These are phyloP conservation scores for Anser cygnoides DNA, from an alignment of 2,113 vertebrate species.

Conservation along the genomic window DNA sequence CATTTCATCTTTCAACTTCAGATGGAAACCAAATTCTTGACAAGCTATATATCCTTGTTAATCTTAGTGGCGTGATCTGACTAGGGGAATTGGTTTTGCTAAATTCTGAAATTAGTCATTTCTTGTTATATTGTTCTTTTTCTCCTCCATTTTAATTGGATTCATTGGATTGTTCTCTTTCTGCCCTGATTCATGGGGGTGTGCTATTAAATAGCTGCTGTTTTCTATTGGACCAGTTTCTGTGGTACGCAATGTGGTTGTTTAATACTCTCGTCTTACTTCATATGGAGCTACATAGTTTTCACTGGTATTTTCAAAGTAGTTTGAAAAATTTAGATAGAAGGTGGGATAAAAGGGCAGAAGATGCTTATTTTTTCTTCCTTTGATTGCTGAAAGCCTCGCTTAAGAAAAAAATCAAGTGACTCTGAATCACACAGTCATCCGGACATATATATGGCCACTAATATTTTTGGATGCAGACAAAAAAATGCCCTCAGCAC, in stretches of 20 bases:
- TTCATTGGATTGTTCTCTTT: neutral
- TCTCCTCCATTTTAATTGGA: neutral
- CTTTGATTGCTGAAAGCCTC: neutral
- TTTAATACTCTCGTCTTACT: neutral
- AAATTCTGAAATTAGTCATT: neutral
- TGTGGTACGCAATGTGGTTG: neutral
- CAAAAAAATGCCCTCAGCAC: slow-evolving; percentile 22
- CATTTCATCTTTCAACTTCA: neutral
- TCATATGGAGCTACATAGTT: neutral
- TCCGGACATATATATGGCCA: neutral
- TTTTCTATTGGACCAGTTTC: neutral
- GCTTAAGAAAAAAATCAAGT: neutral
- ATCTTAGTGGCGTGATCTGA: neutral
- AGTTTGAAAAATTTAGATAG: neutral
- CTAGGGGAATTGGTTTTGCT: neutral
- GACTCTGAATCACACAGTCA: slow-evolving; percentile 39
- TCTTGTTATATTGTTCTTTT: neutral
- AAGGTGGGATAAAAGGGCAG: neutral
- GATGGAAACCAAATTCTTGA: neutral
- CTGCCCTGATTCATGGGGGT: neutral
- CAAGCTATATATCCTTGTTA: neutral
- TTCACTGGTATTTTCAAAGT: neutral
- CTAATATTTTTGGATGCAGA: slow-evolving; percentile 46
- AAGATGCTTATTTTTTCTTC: neutral
- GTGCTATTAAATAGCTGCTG: neutral